A percentile compares a stretch with the other conserved stretches of the same genome.
Evolutionary conservation across 1,140 invertebrate species (phyloP).

Genomic region (roundworm (Caenorhabditis elegans)): WBcel235 BX284605.5:19914001-19914500

Average conservation of each 20-base stretch:
- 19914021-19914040: constrained; percentile 14
- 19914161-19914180: too few relatives aligned
- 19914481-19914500: too few relatives aligned
- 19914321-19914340: background rate
- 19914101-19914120: background rate
- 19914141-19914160: background rate
- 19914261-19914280: constrained; percentile 8
- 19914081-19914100: background rate
- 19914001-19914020: constrained; percentile 32
- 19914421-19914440: too few relatives aligned
- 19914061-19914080: too few relatives aligned
- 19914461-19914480: too few relatives aligned
- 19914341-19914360: too few relatives aligned
- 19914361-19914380: too few relatives aligned
- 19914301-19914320: background rate
- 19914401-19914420: too few relatives aligned
- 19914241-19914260: background rate
- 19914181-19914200: background rate
- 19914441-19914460: too few relatives aligned
- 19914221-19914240: constrained; percentile 8
- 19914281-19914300: background rate
- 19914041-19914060: background rate
- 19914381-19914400: too few relatives aligned
- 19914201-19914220: constrained; percentile 7
- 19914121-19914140: constrained; percentile 11